Evolutionary conservation across 2,113 vertebrate genomes (phyloP), one percentile per base, ranked within the genome.

Genomic region (Limanda limanda): DNA sequence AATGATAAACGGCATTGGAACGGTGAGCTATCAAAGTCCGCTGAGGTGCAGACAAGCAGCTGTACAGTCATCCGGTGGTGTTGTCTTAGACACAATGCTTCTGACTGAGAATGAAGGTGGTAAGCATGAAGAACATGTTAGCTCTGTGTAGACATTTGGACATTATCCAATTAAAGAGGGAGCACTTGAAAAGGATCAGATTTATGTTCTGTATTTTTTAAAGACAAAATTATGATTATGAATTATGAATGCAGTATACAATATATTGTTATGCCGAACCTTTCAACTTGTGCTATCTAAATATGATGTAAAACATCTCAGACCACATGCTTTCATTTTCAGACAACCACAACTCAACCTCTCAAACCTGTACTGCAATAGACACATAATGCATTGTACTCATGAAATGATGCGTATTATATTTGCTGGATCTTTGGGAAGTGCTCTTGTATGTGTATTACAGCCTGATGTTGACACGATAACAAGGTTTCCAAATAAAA

Each of bases 91-190:
- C 42, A 96, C 95, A 0, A 70, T 97, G 80, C 88, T 96, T 76
- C 95, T 97, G 69, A 95, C 95, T 1, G 95, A 97, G 84, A 96
- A 96, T 0, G 96, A 97, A 70, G 91, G 84, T 2, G 85, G 92
- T 45, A 97, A 96, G 89, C 95, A 91, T 40, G 95, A 96, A 74
- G 96, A 97, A 86, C 94, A 95, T 86, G 94, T 96, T 74, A 99
- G 95, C 89, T 95, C 95, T 0, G 93, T 98, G 74, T 98, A 96
- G 87, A 14, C 4, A 40, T 21, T 37, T 24, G 21, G 12, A 1
- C 15, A 57, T 55, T 5, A 51, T 35, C 20, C 0, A 51, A 68
- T 37, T 27, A 45, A 6, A 42, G 45, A 31, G 15, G 25, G 11
- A 72, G 8, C 17, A 54, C 31, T 31, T 7, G 31, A 31, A 31